phyloP scores from a whole-genome alignment of 1,140 invertebrate species.

The Bombus pascuorum region DNA sequence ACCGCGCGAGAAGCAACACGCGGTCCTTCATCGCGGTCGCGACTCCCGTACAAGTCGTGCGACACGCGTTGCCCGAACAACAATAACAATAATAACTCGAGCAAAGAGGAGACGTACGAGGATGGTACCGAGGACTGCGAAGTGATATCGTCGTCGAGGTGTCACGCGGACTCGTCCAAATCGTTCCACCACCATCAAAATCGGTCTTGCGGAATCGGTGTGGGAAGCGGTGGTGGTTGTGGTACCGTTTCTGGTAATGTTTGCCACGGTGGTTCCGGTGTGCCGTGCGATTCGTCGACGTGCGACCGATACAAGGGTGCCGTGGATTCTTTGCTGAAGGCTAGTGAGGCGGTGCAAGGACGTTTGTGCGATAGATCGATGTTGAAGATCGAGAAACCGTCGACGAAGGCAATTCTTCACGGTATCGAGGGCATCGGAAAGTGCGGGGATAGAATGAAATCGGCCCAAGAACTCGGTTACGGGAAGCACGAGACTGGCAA shows the following conservation, averaged over 20 bases:
- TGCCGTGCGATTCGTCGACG: slow-evolving; percentile 44
- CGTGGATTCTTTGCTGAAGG: slow-evolving; percentile 71
- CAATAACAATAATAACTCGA: slow-evolving; percentile 31
- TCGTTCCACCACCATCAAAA: slow-evolving; percentile 43
- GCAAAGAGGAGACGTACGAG: slow-evolving; percentile 52
- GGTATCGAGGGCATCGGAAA: slow-evolving; percentile 51
- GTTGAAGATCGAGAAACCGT: slow-evolving; percentile 72
- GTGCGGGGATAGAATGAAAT: slow-evolving; percentile 76
- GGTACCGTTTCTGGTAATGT: slow-evolving; percentile 45
- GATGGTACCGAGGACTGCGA: slow-evolving; percentile 45
- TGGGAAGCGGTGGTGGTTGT: slow-evolving; percentile 14
- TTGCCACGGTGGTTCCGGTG: slow-evolving; percentile 23
- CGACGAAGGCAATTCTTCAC: slow-evolving; percentile 55
- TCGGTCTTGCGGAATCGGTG: slow-evolving; percentile 39
- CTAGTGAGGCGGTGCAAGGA: slow-evolving; percentile 71
- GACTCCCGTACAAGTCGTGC: slow-evolving; percentile 58
- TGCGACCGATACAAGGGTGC: slow-evolving; percentile 71
- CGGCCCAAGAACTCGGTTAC: slow-evolving; percentile 71
- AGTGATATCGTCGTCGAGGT: slow-evolving; percentile 13
- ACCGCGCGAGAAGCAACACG: slow-evolving; percentile 79
- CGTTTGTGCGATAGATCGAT: slow-evolving; percentile 72
- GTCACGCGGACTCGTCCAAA: slow-evolving; percentile 23
- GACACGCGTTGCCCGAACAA: slow-evolving; percentile 30
- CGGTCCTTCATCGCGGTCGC: slow-evolving; percentile 50
- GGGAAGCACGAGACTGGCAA: slow-evolving; percentile 62